phyloP scores from a whole-genome alignment of 2,888 invertebrate genomes.

The Lasiommata megera region DNA sequence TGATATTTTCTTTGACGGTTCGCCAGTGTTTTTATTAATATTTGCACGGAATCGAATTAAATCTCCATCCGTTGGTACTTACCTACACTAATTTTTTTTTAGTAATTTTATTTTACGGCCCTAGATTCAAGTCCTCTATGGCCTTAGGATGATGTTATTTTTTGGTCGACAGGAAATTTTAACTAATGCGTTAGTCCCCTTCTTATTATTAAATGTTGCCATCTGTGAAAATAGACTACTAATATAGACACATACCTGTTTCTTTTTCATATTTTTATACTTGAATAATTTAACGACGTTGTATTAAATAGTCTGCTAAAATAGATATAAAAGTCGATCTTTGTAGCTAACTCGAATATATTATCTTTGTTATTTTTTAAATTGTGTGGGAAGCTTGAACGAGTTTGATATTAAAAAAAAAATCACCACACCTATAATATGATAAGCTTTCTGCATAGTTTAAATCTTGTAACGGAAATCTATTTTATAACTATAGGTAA shows the following conservation, averaged over 20 bases:
- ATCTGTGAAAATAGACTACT: too few relatives aligned
- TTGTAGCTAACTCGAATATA: conserved; percentile 21
- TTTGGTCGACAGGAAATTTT: too few relatives aligned
- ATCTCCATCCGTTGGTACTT: too few relatives aligned
- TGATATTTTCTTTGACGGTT: too few relatives aligned
- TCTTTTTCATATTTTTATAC: conserved; percentile 10
- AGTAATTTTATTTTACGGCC: too few relatives aligned
- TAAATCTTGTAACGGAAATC: conserved; percentile 27
- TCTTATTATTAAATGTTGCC: too few relatives aligned
- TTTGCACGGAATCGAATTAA: too few relatives aligned
- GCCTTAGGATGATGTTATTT: too few relatives aligned
- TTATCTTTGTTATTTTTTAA: conserved; percentile 23
- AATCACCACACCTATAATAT: not conserved
- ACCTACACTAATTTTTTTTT: too few relatives aligned
- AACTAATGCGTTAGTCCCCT: not conserved
- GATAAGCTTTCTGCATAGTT: conserved; percentile 28
- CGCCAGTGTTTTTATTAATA: too few relatives aligned
- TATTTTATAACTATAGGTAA: not conserved
- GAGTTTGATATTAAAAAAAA: conserved; percentile 4
- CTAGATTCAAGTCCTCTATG: too few relatives aligned
- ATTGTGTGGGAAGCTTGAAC: conserved; percentile 24
- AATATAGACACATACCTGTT: not conserved
- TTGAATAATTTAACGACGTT: not conserved
- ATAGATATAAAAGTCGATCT: conserved; percentile 1
- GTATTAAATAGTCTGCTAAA: not conserved